A percentile compares a stretch with the other conserved stretches of the same genome.
These are phyloP conservation scores for Philaenus spumarius DNA, from an alignment of 1,140 invertebrate species.

Conservation along the genomic window DNA sequence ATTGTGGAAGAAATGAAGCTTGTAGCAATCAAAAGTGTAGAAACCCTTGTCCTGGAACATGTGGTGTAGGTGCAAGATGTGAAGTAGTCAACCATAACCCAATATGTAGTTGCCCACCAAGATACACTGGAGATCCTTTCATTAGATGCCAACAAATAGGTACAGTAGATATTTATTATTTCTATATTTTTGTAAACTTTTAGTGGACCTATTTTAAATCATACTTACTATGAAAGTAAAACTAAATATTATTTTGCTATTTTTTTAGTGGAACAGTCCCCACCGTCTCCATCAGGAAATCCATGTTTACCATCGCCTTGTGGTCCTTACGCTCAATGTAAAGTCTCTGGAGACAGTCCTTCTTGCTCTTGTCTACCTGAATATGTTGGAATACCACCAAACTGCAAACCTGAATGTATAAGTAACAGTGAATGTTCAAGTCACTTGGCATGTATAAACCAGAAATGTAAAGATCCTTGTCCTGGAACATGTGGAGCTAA, in stretches of 20 bases:
- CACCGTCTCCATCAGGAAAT: slow-evolving; percentile 37
- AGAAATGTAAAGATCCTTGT: slow-evolving; percentile 63
- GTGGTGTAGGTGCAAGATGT: slow-evolving; percentile 57
- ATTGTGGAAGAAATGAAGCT: slow-evolving; percentile 57
- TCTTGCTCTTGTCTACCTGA: slow-evolving; percentile 56
- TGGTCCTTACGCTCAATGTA: slow-evolving; percentile 61
- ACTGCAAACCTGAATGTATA: slow-evolving; percentile 57
- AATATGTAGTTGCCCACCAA: slow-evolving; percentile 56
- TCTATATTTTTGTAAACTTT: not conserved
- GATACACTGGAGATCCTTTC: slow-evolving; percentile 66
- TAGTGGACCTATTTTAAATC: not conserved
- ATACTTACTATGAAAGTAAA: not conserved
- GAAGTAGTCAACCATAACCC: slow-evolving; percentile 60
- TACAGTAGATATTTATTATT: slow-evolving; percentile 24
- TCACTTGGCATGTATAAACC: slow-evolving; percentile 56
- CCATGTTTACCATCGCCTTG: slow-evolving; percentile 62
- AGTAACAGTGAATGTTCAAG: slow-evolving; percentile 55
- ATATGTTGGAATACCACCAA: slow-evolving; percentile 55
- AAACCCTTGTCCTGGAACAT: slow-evolving; percentile 63
- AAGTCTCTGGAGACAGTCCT: slow-evolving; percentile 48
- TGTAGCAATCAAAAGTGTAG: slow-evolving; percentile 64
- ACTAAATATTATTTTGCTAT: slow-evolving; percentile 3
- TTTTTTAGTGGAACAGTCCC: slow-evolving; percentile 24
- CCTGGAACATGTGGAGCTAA: slow-evolving; percentile 53
- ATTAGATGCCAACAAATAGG: slow-evolving; percentile 47